Conservation (phyloP, 2,888 invertebrate genomes). For the Tenthredo distinguenda region DNA sequence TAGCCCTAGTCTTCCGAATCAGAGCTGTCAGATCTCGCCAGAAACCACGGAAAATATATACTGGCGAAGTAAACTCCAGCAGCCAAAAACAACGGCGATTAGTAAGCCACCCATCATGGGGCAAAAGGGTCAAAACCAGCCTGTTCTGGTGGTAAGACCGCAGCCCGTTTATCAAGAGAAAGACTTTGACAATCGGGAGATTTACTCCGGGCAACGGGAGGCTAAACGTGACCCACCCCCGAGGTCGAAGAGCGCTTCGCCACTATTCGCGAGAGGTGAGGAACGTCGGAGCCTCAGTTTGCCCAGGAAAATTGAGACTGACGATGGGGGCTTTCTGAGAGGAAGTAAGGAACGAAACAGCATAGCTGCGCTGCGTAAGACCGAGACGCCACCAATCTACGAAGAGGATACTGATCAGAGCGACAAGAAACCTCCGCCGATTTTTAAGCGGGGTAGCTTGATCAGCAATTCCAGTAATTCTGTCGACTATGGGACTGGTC, state of each 20-base stretch:
- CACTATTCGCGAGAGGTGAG: slow-evolving; percentile 74
- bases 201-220: slow-evolving; percentile 49
- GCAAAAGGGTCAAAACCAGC: slow-evolving; percentile 72
- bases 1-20: slow-evolving; percentile 62
- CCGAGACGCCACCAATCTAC: slow-evolving; percentile 61
- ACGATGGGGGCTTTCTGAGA: slow-evolving; percentile 57
- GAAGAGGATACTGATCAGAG: slow-evolving; percentile 62
- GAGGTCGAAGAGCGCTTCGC: slow-evolving; percentile 78
- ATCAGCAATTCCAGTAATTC: slow-evolving; percentile 71
- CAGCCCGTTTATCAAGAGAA: slow-evolving; percentile 69
- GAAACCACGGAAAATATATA: slow-evolving; percentile 60
- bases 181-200: slow-evolving; percentile 55
- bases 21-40: slow-evolving; percentile 55
- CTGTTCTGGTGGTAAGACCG: slow-evolving; percentile 72
- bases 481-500: slow-evolving; percentile 74
- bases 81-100: slow-evolving; percentile 59
- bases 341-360: slow-evolving; percentile 44
- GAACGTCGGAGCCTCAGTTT: slow-evolving; percentile 77
- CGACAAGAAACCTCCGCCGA: slow-evolving; percentile 73
- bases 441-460: slow-evolving; percentile 80
- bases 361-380: slow-evolving; percentile 54
- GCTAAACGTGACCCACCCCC: slow-evolving; percentile 58
- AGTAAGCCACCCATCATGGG: slow-evolving; percentile 70
- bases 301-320: slow-evolving; percentile 64
- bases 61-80: slow-evolving; percentile 64